phyloP scores from a whole-genome alignment of 1,140 invertebrate species.

The Drosophila suzukii region DNA sequence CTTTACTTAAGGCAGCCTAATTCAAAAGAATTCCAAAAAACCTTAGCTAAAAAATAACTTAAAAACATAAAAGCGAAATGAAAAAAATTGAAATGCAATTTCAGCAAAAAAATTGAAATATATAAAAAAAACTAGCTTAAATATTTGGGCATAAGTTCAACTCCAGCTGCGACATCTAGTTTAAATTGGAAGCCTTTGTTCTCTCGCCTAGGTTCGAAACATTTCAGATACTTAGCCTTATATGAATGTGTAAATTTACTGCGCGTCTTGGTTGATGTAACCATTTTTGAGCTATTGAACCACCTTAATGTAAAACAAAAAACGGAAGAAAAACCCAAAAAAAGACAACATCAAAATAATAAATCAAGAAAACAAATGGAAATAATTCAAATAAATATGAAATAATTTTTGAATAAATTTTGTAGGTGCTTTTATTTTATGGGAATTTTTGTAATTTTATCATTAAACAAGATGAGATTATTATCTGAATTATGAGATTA shows the following conservation, averaged over 20 bases:
- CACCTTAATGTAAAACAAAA: conserved; percentile 78
- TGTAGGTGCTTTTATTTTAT: background rate
- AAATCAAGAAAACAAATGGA: conserved; percentile 44
- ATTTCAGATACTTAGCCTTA: conserved; percentile 66
- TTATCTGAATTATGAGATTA: too few species aligned
- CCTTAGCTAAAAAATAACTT: conserved; percentile 57
- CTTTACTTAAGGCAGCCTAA: conserved; percentile 63
- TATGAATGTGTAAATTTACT: conserved; percentile 63
- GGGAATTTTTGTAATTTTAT: too few species aligned
- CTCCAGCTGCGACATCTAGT: conserved; percentile 49
- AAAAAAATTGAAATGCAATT: conserved; percentile 72
- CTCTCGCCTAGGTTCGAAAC: conserved; percentile 32
- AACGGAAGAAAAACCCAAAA: conserved; percentile 27
- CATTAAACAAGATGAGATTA: too few species aligned
- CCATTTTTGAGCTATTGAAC: conserved; percentile 78
- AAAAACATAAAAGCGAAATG: background rate
- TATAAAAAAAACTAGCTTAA: conserved; percentile 52
- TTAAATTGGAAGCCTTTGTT: conserved; percentile 62
- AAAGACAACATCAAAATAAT: conserved; percentile 48
- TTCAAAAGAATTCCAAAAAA: conserved; percentile 14
- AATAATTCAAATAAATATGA: conserved; percentile 75
- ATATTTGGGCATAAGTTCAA: conserved; percentile 67
- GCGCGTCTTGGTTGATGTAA: conserved; percentile 69
- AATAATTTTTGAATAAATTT: conserved; percentile 67
- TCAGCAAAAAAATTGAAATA: conserved; percentile 49